Conservation (phyloP, 64 coral and sea anemone species). For the Actinia tenebrosa region DNA sequence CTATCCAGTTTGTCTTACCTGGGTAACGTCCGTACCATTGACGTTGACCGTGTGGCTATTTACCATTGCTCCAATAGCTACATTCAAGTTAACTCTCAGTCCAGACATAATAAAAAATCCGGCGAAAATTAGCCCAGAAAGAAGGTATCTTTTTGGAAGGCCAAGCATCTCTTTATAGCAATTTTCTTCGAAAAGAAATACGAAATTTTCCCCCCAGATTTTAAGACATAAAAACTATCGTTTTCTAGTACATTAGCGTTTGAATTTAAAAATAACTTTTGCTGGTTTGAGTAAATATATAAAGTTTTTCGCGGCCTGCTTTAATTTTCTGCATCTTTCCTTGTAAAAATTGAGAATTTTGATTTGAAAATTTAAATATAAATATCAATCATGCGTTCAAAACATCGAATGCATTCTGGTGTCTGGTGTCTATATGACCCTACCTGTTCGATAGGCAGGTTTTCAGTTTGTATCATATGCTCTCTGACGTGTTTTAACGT, state of each 20-base stretch:
- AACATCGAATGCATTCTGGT: neutral
- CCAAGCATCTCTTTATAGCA: neutral
- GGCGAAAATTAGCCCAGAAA: conserved; percentile 73
- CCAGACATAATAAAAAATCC: conserved; percentile 89
- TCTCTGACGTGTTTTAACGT: neutral
- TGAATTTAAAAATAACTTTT: no score
- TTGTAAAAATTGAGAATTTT: neutral
- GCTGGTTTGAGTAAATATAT: neutral
- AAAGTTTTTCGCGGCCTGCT: neutral
- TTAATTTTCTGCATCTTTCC: neutral
- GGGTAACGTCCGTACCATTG: conserved; percentile 47
- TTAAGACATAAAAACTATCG: no score
- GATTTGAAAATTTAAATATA: neutral
- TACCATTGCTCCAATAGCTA: conserved; percentile 89
- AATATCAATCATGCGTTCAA: neutral
- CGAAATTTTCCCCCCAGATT: no score
- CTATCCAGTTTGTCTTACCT: conserved; percentile 30
- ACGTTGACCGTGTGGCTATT: conserved; percentile 77
- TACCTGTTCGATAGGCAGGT: neutral
- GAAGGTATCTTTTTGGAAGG: conserved; percentile 71
- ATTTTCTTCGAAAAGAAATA: no score
- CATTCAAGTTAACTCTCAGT: conserved; percentile 82
- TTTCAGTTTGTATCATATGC: neutral
- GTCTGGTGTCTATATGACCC: neutral
- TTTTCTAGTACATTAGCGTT: no score